Conservation (phyloP, 37 sponge, comb jelly and placozoan genomes). For the Tethya wilhelma region DNA sequence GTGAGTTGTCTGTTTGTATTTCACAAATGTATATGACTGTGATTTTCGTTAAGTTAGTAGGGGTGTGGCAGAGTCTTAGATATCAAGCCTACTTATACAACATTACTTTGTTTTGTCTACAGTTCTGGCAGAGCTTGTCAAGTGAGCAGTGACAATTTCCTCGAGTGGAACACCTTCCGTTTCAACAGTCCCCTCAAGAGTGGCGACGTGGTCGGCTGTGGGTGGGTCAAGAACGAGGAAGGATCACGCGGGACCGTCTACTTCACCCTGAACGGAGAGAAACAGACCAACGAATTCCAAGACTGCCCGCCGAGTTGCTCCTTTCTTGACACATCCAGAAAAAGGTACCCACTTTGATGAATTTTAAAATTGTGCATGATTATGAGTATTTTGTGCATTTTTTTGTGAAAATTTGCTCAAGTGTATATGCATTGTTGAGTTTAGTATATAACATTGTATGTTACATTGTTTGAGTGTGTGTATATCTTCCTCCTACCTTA, state of each 20-base stretch:
- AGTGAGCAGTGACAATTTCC: constrained; percentile 36
- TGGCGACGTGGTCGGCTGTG: constrained; percentile 86
- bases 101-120: no score
- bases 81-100: no score
- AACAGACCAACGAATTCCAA: constrained; percentile 42
- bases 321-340: constrained; percentile 89
- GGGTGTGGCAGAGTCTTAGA: no score
- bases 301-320: constrained; percentile 63
- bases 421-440: not conserved
- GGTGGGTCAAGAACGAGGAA: constrained; percentile 80
- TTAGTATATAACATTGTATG: not conserved
- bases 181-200: constrained; percentile 48
- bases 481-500: constrained; percentile 11
- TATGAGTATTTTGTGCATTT: not conserved
- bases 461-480: not conserved
- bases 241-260: constrained; percentile 64
- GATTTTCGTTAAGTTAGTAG: no score
- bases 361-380: not conserved
- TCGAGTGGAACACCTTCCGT: constrained; percentile 69
- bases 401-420: not conserved
- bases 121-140: constrained; percentile 79
- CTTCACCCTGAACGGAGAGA: constrained; percentile 90
- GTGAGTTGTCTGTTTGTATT: no score
- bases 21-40: no score
- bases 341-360: constrained; percentile 73